Base-by-base conservation (phyloP, 1,140 invertebrate species). In the Cydia fagiglandana region DNA sequence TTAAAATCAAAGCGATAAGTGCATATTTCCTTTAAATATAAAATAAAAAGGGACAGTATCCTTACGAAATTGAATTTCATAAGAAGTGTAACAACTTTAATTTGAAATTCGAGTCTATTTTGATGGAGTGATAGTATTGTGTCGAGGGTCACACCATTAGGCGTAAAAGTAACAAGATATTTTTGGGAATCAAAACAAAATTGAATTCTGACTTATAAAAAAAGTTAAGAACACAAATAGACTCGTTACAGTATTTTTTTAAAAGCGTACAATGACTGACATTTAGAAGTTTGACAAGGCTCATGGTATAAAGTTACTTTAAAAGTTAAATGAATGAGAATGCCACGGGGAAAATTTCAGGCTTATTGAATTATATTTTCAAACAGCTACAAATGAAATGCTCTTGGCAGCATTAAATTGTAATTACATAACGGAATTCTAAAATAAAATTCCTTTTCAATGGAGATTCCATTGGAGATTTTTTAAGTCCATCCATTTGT, bases 101-200 rank as follows among this genome's bases (percentile, higher is more conserved):
- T 24, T 61, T 61, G 56, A 61, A 61, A 61, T 24, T 61, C 56
- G 56, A 61, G 20, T 24, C 17, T 10, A 17, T 61, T 61, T 61
- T 12, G 53, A 56, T 56, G 56, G 56, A 17, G 56, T 24, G 17
- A 24, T 24, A n/a, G 28, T 66, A 30, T n/a, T 38, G 9, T 66
- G 28, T 66, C n/a, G 28, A 17, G 66, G 34, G 66, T 70, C 66
- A 70, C 66, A 70, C 66, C 34, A 70, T 70, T 45, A 70, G 34
- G 30, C 30, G 64, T 34, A n/a, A 68, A 10, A 70, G 66, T 70
- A 70, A 70, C 30, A 9, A 38, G 66, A 70, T 70, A 70, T 70
- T 70, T 41, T 70, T 38, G 30, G 34, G 30, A 70, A 41, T 41
- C n/a, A 70, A 70, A 70, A 70, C 30, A 70, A 20, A 41, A 17